phyloP scores from a whole-genome alignment of 2,113 vertebrate species.

The Prunella fulvescens region DNA sequence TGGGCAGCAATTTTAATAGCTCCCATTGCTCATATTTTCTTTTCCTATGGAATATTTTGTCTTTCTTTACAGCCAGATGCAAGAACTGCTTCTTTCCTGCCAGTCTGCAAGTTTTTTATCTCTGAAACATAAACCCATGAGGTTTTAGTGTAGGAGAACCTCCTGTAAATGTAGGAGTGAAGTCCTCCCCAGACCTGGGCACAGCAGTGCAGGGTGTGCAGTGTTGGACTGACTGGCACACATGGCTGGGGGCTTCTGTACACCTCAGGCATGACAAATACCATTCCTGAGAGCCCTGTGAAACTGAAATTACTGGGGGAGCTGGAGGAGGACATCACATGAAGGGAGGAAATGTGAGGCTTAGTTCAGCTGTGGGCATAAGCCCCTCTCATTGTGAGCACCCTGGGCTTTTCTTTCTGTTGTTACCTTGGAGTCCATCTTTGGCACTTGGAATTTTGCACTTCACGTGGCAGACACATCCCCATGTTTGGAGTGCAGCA shows the following conservation, averaged over 20 bases:
- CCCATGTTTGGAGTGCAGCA: not conserved
- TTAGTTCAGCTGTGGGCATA: not conserved
- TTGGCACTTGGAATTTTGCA: not conserved
- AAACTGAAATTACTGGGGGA: not conserved
- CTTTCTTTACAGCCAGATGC: not conserved
- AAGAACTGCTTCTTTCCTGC: not conserved
- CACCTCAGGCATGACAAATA: not conserved
- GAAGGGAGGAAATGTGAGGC: not conserved
- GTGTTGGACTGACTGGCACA: not conserved
- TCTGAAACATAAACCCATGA: not conserved
- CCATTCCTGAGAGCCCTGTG: not conserved
- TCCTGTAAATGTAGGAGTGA: not conserved
- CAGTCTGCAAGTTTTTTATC: not conserved
- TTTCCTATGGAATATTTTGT: constrained; percentile 28
- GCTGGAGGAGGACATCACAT: not conserved
- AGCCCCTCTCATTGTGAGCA: not conserved
- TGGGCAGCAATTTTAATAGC: not conserved
- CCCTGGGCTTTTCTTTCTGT: not conserved
- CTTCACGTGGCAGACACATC: not conserved
- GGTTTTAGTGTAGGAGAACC: not conserved
- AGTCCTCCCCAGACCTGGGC: not conserved
- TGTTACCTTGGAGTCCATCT: not conserved
- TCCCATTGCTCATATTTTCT: constrained; percentile 37
- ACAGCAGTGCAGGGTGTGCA: not conserved
- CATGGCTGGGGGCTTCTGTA: not conserved